Conservation (phyloP, 2,797 vertebrate species). For the Gastrophryne carolinensis region DNA sequence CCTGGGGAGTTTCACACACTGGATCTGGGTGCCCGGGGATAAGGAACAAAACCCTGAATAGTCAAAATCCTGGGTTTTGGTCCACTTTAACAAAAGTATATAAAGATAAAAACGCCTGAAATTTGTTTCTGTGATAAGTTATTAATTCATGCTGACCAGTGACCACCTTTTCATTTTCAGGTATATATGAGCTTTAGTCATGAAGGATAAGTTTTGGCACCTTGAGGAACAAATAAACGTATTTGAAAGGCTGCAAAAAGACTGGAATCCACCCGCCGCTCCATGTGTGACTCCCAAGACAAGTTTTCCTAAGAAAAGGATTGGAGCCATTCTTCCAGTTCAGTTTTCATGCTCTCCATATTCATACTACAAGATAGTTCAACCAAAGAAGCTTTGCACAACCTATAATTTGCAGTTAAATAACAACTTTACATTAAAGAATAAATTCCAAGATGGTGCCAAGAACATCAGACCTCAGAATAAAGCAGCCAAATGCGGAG, state of each 20-base stretch:
- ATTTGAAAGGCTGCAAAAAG: constrained; percentile 22
- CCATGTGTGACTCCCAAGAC: constrained; percentile 32
- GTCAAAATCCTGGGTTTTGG: too few species aligned
- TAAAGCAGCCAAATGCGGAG: background rate
- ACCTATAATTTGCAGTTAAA: constrained; percentile 39
- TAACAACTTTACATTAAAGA: background rate
- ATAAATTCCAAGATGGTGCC: background rate
- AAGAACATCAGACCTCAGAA: background rate
- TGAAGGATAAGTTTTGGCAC: constrained; percentile 27
- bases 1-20: too few species aligned
- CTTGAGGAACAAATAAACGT: constrained; percentile 13
- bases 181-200: background rate
- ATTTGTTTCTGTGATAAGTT: too few species aligned
- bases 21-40: too few species aligned
- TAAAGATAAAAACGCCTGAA: too few species aligned
- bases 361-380: background rate
- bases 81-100: too few species aligned
- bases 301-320: constrained; percentile 16
- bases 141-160: too few species aligned
- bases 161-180: background rate
- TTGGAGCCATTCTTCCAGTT: background rate
- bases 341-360: background rate
- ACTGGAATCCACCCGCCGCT: constrained; percentile 29
- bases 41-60: too few species aligned
- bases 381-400: constrained; percentile 15